These are phyloP conservation scores for Spinus pinus DNA, from an alignment of 2,797 vertebrate species.

Conservation along the genomic window DNA sequence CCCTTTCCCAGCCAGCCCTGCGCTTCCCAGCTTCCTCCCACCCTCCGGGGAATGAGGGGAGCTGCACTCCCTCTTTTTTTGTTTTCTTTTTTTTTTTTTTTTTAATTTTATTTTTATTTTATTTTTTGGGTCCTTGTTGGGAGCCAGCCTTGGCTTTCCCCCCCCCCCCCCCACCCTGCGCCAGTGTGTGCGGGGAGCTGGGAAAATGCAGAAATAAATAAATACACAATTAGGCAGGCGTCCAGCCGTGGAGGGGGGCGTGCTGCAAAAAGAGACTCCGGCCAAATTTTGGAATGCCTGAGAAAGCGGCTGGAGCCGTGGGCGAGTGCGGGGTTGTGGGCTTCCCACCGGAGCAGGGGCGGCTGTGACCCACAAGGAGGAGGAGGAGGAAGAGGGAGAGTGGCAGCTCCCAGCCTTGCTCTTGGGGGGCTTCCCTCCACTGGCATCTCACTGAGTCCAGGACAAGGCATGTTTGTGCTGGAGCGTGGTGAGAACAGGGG, in stretches of 20 bases:
- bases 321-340: conserved; percentile 36
- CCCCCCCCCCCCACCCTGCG: background rate
- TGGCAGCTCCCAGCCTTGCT: background rate
- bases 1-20: background rate
- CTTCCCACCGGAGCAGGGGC: conserved; percentile 55
- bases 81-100: background rate
- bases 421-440: accelerated
- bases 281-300: conserved; percentile 73
- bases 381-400: background rate
- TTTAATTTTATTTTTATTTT: background rate
- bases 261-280: background rate
- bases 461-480: background rate
- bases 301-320: conserved; percentile 57
- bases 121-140: background rate
- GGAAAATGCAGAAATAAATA: conserved; percentile 73
- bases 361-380: accelerated
- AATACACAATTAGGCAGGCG: conserved; percentile 71
- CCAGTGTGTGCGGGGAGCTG: conserved; percentile 36
- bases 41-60: background rate
- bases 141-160: background rate
- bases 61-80: background rate
- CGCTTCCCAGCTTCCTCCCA: conserved; percentile 12
- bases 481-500: background rate
- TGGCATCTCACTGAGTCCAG: background rate
- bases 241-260: conserved; percentile 31